A percentile compares a stretch with the other conserved stretches of the same genome.
These are phyloP conservation scores for Micrasema minimum DNA, from an alignment of 1,140 invertebrate species.

Conservation along the genomic window DNA sequence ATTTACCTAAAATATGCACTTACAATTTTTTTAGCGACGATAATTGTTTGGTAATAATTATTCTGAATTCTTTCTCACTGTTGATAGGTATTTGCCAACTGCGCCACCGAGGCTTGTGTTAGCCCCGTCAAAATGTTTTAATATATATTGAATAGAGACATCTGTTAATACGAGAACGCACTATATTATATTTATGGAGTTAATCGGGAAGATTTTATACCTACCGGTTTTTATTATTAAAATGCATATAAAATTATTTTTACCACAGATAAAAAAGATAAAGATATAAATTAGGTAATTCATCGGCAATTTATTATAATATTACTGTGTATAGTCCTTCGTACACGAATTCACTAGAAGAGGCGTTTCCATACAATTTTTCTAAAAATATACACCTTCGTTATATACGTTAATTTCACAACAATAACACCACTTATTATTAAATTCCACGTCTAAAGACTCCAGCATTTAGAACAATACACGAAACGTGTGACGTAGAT, in stretches of 20 bases:
- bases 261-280: too few relatives aligned
- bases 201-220: neutral
- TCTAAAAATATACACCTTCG: neutral
- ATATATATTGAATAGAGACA: slow-evolving; percentile 9
- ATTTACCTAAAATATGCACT: too few relatives aligned
- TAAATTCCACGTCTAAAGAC: too few relatives aligned
- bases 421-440: too few relatives aligned
- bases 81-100: too few relatives aligned
- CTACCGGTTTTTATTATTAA: neutral
- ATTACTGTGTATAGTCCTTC: neutral
- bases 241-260: neutral
- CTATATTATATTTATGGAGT: neutral
- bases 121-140: neutral
- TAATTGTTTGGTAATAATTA: too few relatives aligned
- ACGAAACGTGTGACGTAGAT: too few relatives aligned
- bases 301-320: neutral
- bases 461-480: too few relatives aligned
- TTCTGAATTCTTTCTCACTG: too few relatives aligned
- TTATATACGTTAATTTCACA: neutral
- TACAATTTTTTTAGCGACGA: too few relatives aligned
- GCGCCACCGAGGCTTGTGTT: slow-evolving; percentile 81
- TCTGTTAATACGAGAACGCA: neutral
- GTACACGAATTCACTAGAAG: too few relatives aligned
- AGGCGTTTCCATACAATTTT: neutral
- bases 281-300: too few relatives aligned